Evolutionary conservation across 2,797 vertebrate species (phyloP).

Genomic region (Ptychobarbus kaznakovi): DNA sequence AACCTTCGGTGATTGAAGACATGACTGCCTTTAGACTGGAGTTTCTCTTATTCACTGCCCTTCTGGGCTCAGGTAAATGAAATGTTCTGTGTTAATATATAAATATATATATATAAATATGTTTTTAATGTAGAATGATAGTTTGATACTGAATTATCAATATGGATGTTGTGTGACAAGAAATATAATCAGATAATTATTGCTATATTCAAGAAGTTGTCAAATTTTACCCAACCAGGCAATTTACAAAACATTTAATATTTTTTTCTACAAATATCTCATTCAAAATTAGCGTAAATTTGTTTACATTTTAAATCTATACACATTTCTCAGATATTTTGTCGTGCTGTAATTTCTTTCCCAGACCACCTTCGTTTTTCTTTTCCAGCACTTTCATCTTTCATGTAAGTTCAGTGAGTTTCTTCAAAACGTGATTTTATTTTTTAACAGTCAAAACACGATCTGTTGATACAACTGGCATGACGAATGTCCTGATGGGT

Average conservation of each 20-base stretch:
- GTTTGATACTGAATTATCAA: not conserved
- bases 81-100: too few relatives aligned
- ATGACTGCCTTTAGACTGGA: slow-evolving; percentile 44
- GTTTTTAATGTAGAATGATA: not conserved
- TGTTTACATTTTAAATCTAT: not conserved
- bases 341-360: not conserved
- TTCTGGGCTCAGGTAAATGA: slow-evolving; percentile 46
- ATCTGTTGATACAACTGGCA: slow-evolving; percentile 13
- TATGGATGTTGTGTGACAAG: not conserved
- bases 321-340: not conserved
- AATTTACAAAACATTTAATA: too few relatives aligned
- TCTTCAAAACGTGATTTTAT: not conserved
- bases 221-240: not conserved
- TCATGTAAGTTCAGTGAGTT: not conserved
- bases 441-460: slow-evolving; percentile 11
- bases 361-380: too few relatives aligned
- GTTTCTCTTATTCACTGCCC: slow-evolving; percentile 36
- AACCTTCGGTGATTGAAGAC: not conserved
- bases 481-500: not conserved
- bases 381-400: not conserved
- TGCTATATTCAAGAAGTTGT: too few relatives aligned
- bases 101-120: not conserved
- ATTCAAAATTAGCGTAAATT: not conserved
- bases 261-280: not conserved
- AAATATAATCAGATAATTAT: not conserved